These are phyloP conservation scores for Neomonachus schauinslandi DNA, from an alignment of 2,113 vertebrate species.

Conservation along the genomic window DNA sequence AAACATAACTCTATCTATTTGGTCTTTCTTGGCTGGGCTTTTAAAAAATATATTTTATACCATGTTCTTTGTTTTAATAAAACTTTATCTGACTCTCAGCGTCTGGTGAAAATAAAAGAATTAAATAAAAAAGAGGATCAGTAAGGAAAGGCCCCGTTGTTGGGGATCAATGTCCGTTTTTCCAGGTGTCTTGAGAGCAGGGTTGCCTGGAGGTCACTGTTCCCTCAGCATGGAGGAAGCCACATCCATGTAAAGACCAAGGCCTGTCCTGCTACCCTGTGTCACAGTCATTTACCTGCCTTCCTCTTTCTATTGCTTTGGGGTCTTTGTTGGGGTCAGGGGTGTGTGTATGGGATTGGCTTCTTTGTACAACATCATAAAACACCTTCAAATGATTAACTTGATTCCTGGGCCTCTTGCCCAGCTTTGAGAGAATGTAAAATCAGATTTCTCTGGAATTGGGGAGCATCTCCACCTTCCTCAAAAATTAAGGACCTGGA, in stretches of 20 bases:
- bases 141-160: not conserved
- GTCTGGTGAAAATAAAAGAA: not conserved
- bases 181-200: not conserved
- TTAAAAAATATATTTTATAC: not conserved
- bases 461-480: not conserved
- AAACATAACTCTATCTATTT: not conserved
- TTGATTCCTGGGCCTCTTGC: not conserved
- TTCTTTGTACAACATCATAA: not conserved
- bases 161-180: not conserved
- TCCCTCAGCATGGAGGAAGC: not conserved
- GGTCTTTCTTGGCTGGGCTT: not conserved
- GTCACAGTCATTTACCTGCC: not conserved
- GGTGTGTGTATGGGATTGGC: not conserved
- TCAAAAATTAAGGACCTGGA: not conserved
- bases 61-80: conserved; percentile 8
- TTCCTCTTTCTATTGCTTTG: not conserved
- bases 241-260: not conserved
- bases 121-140: not conserved
- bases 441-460: not conserved
- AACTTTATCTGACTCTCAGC: not conserved
- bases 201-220: not conserved
- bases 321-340: not conserved
- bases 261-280: not conserved
- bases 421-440: not conserved
- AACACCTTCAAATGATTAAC: not conserved